A percentile compares a stretch with the other conserved stretches of the same genome.
These are phyloP conservation scores for Drosophila carrolli DNA, from an alignment of 1,140 invertebrate species.

Conservation along the genomic window DNA sequence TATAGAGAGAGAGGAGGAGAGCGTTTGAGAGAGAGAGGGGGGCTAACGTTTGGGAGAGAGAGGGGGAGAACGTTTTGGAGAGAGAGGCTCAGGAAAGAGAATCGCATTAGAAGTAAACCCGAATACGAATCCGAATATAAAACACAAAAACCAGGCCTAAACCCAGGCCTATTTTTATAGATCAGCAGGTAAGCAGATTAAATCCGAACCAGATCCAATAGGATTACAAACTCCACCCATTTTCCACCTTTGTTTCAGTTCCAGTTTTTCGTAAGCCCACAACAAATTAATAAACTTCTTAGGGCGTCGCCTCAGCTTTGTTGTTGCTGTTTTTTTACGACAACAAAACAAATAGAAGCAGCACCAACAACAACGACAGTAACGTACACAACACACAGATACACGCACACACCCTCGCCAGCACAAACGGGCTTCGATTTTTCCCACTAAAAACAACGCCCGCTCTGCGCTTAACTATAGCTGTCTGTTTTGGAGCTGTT, in stretches of 20 bases:
- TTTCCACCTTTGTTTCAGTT: constrained; percentile 11
- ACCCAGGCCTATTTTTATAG: constrained; percentile 27
- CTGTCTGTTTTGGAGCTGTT: constrained; percentile 13
- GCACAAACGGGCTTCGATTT: constrained; percentile 61
- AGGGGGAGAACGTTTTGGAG: neutral
- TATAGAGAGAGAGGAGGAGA: neutral
- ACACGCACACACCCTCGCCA: constrained; percentile 31
- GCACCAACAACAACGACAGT: constrained; percentile 19
- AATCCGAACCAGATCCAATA: constrained; percentile 45
- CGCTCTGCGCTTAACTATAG: constrained; percentile 56
- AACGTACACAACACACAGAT: constrained; percentile 41
- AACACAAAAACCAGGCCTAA: constrained; percentile 13
- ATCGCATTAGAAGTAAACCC: constrained; percentile 2
- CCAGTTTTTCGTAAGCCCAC: constrained; percentile 4
- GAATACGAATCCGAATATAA: constrained; percentile 16
- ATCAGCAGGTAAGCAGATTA: constrained; percentile 25
- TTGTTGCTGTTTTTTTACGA: constrained; percentile 46
- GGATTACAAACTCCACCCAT: constrained; percentile 32
- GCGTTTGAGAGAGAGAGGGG: neutral
- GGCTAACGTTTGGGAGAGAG: neutral
- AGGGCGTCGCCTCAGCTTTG: constrained; percentile 70
- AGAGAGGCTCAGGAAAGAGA: constrained; percentile 3
- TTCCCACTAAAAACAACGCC: constrained; percentile 71
- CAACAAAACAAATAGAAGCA: constrained; percentile 70
- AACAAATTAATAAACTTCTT: constrained; percentile 69